Evolutionary conservation across 2,797 vertebrate genomes (phyloP).

Genomic region (Orientallactaga sibirica): DNA sequence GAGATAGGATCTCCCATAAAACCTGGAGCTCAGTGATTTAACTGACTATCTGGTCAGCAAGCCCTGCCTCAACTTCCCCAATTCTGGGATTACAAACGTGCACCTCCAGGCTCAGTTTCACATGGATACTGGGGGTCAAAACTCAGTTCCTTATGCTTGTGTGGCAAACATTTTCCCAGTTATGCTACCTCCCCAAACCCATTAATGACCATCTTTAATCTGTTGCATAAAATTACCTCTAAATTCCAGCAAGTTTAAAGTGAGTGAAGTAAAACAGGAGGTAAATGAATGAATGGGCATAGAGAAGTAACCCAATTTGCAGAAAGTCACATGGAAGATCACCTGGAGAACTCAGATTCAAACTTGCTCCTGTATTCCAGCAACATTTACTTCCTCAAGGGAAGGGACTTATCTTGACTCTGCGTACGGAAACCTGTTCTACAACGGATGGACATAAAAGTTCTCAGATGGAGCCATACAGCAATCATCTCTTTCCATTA

Average conservation of each 20-base stretch:
- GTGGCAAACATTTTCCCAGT: too few species aligned
- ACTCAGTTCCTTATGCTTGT: too few species aligned
- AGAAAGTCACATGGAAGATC: conserved; percentile 14
- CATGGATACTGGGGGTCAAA: too few species aligned
- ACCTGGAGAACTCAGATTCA: not conserved
- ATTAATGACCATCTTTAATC: not conserved
- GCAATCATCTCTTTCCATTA: conserved; percentile 80
- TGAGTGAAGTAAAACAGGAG: not conserved
- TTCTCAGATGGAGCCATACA: conserved; percentile 34
- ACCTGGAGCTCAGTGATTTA: too few species aligned
- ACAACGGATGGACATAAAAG: not conserved
- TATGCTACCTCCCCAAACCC: too few species aligned
- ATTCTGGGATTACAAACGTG: too few species aligned
- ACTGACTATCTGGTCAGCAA: too few species aligned
- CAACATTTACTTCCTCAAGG: conserved; percentile 38
- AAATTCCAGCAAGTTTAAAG: not conserved
- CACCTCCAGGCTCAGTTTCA: too few species aligned
- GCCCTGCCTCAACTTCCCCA: too few species aligned
- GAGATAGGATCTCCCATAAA: too few species aligned
- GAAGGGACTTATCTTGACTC: conserved; percentile 26
- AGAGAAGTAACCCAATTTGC: not conserved
- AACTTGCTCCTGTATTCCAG: not conserved
- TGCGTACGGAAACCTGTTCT: not conserved
- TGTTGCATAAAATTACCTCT: not conserved
- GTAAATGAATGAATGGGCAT: not conserved